Base-by-base conservation (phyloP, 2,113 vertebrate species). In the Colistium nudipinnis region DNA sequence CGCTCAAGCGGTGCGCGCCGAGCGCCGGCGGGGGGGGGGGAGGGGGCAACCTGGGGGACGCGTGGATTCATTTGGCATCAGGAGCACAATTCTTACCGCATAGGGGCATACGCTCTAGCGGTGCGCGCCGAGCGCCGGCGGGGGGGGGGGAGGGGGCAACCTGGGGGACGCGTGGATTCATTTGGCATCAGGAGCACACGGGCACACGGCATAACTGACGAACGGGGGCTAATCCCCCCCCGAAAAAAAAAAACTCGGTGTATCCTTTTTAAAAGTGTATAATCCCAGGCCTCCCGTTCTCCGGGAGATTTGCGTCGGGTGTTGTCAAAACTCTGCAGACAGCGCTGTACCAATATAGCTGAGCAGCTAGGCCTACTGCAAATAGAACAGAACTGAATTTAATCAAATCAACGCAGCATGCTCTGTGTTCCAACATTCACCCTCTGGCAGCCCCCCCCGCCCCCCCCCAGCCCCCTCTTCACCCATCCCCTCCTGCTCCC, bases 401-500 rank as follows among this genome's bases (percentile, higher is more conserved):
- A 87, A 90, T 89, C 85, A 89, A 90, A 87, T 86, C 88, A 87
- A 87, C 87, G 83, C 81, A 73, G 77, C 83, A 60, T 78, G 85
- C 78, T 85, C 80, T 52, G 48, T 87, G 88, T 87, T 86, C 84
- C 77, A 78, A 84, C 84, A 83, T 77, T 70, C 71, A 61, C 72
- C 87, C 88, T 85, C 85, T 70, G 82, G 87, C 82, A 77, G 72
- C 80, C 16, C 11, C 45, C 20, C 35, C 35, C 35, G 7, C 35
- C 6, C 10, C 35, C 35, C 35, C 44, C 66, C n/a, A n/a, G n/a
- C n/a, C 74, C 7, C 47, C 47, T 27, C 35, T 12, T 36, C 35
- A 75, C 74, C 80, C 77, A 76, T 70, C 64, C 49, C 59, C 60
- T 79, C 77, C 80, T 74, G 60, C 76, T 70, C 62, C 27, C 57